Evolutionary conservation across 2,888 invertebrate species (phyloP).

Genomic region (Cantharis flavilabris): DNA sequence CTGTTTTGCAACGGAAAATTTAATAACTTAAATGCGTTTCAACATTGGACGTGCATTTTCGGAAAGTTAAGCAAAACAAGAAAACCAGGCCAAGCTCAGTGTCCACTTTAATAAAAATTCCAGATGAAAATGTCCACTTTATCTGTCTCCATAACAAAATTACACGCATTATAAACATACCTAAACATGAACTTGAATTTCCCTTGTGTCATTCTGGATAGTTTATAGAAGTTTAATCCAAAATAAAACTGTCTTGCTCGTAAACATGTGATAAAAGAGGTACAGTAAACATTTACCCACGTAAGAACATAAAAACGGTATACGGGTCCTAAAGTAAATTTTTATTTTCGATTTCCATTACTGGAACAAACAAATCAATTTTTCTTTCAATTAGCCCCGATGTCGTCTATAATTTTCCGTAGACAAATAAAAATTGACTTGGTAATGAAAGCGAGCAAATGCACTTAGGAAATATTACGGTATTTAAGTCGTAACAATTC

Average conservation of each 20-base stretch:
- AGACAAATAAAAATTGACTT: not conserved
- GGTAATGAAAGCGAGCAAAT: constrained; percentile 1
- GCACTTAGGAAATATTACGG: constrained; percentile 21
- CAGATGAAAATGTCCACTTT: constrained; percentile 11
- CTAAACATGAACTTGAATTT: constrained; percentile 18
- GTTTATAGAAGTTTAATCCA: constrained; percentile 28
- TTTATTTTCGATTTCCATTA: constrained; percentile 10
- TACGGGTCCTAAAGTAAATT: constrained; percentile 19
- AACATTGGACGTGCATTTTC: not conserved
- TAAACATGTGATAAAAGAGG: constrained; percentile 28
- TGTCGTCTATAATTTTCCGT: not conserved
- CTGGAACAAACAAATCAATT: not conserved
- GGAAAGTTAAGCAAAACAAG: not conserved
- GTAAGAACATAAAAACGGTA: constrained; percentile 9
- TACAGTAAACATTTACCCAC: constrained; percentile 22
- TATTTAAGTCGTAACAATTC: constrained; percentile 42
- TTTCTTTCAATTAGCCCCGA: not conserved
- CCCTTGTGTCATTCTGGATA: constrained; percentile 16
- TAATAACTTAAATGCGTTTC: not conserved
- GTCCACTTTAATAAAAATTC: constrained; percentile 21
- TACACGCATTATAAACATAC: constrained; percentile 27
- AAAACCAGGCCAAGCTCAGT: not conserved
- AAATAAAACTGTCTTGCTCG: constrained; percentile 29
- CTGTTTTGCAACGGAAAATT: not conserved
- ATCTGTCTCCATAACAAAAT: constrained; percentile 16